phyloP scores from a whole-genome alignment of 2,888 invertebrate species.

The Chaetogeoica ovagalla region DNA sequence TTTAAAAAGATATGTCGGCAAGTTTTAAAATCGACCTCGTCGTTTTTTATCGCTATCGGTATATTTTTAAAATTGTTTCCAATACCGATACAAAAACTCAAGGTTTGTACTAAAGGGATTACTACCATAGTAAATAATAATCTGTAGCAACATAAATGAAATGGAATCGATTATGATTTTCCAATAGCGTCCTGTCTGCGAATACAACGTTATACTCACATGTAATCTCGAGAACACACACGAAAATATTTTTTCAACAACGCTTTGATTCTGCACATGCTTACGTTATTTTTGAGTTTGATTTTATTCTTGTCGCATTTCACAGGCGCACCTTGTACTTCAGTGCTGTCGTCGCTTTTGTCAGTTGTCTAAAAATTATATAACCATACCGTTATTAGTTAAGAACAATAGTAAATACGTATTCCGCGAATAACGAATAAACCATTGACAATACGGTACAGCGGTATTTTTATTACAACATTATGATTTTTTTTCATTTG shows the following conservation, averaged over 20 bases:
- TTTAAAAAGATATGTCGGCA: neutral
- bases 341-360: neutral
- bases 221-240: slow-evolving; percentile 23
- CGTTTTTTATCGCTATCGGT: slow-evolving; percentile 60
- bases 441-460: too few species aligned
- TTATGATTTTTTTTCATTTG: too few species aligned
- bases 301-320: neutral
- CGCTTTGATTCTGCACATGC: slow-evolving; percentile 5
- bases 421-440: too few species aligned
- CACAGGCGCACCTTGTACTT: neutral
- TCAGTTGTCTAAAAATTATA: neutral
- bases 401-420: too few species aligned
- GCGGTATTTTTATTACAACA: too few species aligned
- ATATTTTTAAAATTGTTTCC: slow-evolving; percentile 59
- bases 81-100: slow-evolving; percentile 61
- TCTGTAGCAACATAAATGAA: neutral
- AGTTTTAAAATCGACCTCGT: slow-evolving; percentile 57
- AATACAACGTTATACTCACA: slow-evolving; percentile 3
- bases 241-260: slow-evolving; percentile 21
- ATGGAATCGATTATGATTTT: too few species aligned
- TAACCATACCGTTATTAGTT: too few species aligned
- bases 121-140: slow-evolving; percentile 19
- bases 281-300: neutral
- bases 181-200: too few species aligned
- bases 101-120: slow-evolving; percentile 16